These are phyloP conservation scores for Sigmodon hispidus DNA, from an alignment of 2,113 vertebrate species.

Conservation along the genomic window DNA sequence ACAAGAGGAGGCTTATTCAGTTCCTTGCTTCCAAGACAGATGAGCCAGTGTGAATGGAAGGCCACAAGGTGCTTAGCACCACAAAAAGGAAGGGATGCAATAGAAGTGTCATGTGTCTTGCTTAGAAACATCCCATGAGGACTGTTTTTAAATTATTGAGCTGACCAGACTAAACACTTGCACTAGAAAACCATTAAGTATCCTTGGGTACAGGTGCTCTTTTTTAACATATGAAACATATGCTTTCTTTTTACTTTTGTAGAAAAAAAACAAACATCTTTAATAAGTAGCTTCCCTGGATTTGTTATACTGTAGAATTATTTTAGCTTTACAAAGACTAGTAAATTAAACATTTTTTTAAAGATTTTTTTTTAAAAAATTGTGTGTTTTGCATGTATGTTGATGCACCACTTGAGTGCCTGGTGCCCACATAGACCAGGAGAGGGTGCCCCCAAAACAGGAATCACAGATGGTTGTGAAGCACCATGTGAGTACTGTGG, in stretches of 20 bases:
- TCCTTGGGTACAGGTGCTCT: neutral
- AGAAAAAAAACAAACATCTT: slow-evolving; percentile 18
- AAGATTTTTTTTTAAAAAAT: neutral
- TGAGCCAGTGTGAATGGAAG: neutral
- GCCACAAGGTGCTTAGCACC: neutral
- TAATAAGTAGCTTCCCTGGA: neutral
- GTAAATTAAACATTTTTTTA: neutral
- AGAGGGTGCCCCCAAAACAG: neutral
- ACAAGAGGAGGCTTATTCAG: slow-evolving; percentile 11
- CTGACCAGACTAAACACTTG: neutral
- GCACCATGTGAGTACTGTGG: neutral
- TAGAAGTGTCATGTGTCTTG: neutral
- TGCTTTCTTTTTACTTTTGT: slow-evolving; percentile 35
- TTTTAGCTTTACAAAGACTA: neutral
- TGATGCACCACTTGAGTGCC: neutral
- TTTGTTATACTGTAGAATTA: neutral
- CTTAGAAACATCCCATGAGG: neutral
- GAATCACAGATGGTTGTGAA: no score
- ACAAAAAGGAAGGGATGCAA: neutral
- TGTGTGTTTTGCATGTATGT: neutral
- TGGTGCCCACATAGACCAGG: neutral
- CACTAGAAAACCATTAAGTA: no score
- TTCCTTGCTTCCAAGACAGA: neutral
- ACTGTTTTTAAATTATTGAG: neutral
- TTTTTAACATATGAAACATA: neutral